A percentile compares a stretch with the other conserved stretches of the same genome.
Evolutionary conservation across 2,797 vertebrate species (phyloP).

Genomic region (Rhyacichthys aspro): DNA sequence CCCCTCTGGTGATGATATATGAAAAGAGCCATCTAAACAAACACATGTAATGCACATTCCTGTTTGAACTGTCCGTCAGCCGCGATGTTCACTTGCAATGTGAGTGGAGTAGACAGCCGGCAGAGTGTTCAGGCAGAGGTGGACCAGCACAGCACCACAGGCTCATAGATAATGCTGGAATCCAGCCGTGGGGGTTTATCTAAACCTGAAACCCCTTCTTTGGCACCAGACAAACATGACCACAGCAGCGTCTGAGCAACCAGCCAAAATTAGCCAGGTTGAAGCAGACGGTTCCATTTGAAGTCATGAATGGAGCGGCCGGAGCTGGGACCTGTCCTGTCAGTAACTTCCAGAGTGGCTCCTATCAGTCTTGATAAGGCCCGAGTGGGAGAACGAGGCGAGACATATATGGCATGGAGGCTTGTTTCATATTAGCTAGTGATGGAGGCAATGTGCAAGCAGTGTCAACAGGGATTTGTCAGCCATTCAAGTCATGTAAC

Average conservation of each 20-base stretch:
- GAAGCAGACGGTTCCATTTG: conserved; percentile 71
- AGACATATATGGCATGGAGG: conserved; percentile 49
- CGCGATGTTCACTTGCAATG: conserved; percentile 26
- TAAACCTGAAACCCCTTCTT: conserved; percentile 71
- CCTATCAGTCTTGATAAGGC: conserved; percentile 65
- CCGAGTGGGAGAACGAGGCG: conserved; percentile 50
- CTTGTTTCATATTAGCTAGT: conserved; percentile 35
- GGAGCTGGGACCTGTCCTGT: conserved; percentile 34
- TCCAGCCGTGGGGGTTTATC: conserved; percentile 71
- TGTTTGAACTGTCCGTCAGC: conserved; percentile 47
- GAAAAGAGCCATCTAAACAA: conserved; percentile 46
- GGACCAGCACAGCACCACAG: conserved; percentile 40
- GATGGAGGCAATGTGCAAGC: conserved; percentile 41
- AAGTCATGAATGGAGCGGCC: conserved; percentile 66
- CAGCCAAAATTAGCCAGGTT: conserved; percentile 79
- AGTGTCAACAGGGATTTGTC: conserved; percentile 47
- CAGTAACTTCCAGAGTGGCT: conserved; percentile 63
- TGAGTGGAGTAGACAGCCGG: conserved; percentile 41
- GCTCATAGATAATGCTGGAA: conserved; percentile 77
- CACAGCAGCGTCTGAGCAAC: conserved; percentile 59
- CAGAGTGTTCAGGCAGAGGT: conserved; percentile 31
- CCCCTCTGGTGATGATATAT: conserved; percentile 52
- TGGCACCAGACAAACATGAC: conserved; percentile 67
- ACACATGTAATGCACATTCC: conserved; percentile 59
- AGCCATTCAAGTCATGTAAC: conserved; percentile 33